Base-by-base conservation (phyloP, 2,797 vertebrate genomes). In the Darevskia nairensis region DNA sequence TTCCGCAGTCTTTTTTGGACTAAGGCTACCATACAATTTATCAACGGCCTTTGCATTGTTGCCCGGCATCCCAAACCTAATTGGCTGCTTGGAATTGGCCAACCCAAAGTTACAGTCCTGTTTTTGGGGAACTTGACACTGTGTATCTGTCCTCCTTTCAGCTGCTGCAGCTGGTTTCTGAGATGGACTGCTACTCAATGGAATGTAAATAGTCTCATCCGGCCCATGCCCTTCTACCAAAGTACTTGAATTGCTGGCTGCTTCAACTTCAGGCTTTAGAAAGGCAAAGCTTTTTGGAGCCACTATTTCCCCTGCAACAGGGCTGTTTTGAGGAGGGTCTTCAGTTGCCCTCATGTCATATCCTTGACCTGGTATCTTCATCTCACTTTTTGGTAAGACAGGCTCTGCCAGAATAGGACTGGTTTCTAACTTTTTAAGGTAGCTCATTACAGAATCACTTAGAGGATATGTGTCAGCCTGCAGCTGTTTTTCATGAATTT, bases 191-290 rank as follows among this genome's bases (percentile, higher is more conserved):
- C 96, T 96, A 46, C 94, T 95, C 93, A 97, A 61, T 1, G 97
- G 97, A 91, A 98, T 95, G 87, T 97, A 97, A 91, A 97, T 5
- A 17, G 97, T 97, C 77, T 96, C 96, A 90, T 97, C 95, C 85
- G 96, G 39, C 23, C 94, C 95, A 92, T 25, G 94, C 2, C 93
- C 93, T 80, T 92, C 93, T 8, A 93, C 19, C 82, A 95, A 85
- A 86, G 95, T 94, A 35, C 92, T 93, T 44, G 89, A 92, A 87
- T 96, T 95, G 79, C 93, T 95, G 55, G 79, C 88, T 27, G 84
- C 72, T 68, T 95, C 96, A 88, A 88, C 85, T 86, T 81, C 91
- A 82, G 91, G 86, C 66, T 94, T 93, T 83, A 86, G 50, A 75
- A 92, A 80, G 55, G 80, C 21, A 2, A 79, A 27, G 19, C 59